Evolutionary conservation across 2,113 vertebrate genomes (phyloP), one percentile per base, ranked within the genome.

Genomic region (Perognathus longimembris): DNA sequence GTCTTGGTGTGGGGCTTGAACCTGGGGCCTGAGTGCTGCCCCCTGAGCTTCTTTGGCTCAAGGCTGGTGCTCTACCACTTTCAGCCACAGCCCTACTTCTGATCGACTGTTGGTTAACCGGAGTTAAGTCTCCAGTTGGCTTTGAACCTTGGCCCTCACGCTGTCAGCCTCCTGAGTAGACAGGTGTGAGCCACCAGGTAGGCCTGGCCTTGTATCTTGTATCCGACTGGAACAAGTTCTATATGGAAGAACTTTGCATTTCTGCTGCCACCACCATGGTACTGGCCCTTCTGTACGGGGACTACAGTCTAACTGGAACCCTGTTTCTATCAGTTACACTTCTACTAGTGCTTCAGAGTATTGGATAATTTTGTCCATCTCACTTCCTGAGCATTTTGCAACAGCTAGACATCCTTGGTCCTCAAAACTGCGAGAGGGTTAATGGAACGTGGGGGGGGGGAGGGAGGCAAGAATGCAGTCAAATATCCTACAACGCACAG

Each of bases 311-410:
- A 42, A 80, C 5, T 54, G 32, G 36, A 57, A 50, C 54, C 45
- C 63, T 54, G 28, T 91, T 76, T 89, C 30, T 38, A 17, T 34
- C 42, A 57, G 21, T 70, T 42, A 77, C 26, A 83, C 5, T 40
- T 22, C 73, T 83, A 87, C 32, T 50, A 80, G 57, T 59, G 73
- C 42, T 79, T 86, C 61, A 75, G 91, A 95, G 85, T 20, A 8
- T 0, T n/a, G 71, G 67, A 36, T 85, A 7, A 77, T 71, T 71
- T 24, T 85, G 36, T 76, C 18, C 2, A 15, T 54, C 3, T 54
- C 9, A 40, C 3, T 66, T 32, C 21, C 18, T 3, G 3, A 42
- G 61, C 50, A 78, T 70, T 1, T 93, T 75, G 69, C 36, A 71
- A 50, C 14, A 93, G 32, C 3, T 79, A 36, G 76, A 85, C 36